Base-by-base conservation (phyloP, 2,113 vertebrate species). In the Nycticryphes semicollaris region DNA sequence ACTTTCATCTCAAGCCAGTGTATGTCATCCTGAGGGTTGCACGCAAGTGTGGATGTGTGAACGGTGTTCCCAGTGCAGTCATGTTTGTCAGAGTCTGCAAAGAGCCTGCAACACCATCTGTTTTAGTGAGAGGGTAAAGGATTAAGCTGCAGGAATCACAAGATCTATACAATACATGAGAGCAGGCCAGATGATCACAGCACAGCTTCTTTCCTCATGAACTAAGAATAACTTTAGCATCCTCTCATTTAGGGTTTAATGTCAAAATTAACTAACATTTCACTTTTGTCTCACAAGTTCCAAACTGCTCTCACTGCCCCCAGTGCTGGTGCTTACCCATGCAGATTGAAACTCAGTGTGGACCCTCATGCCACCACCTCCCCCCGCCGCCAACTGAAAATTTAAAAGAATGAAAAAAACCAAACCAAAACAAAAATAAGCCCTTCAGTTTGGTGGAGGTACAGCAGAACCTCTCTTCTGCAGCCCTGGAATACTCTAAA, bases 71-170 rank as follows among this genome's bases (percentile, higher is more conserved):
- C 90, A 92, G 57, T 45, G 35, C 89, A 82, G 83, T 92, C 69
- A 1, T 89, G 53, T 93, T 92, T 96, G 86, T 93, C 86, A 92
- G 94, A 84, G 73, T 90, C 94, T 95, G 80, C 60, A 89, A 92
- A 94, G 80, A 96, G 95, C 84, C 83, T 92, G 62, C 84, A 95
- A 92, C 62, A 79, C 88, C 95, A 92, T 96, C 95, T 96, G 89
- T 84, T 95, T 96, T 76, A 92, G 47, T 75, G 77, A 89, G 80
- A 3, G 4, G 80, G 56, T 75, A 93, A 92, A n/a, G 87, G 63
- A 91, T 91, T 94, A 93, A 95, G 68, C 84, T 88, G 48, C 75
- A 90, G 82, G 67, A 91, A 79, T 88, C 91, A 69, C 9, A 10
- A 78, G 82, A 83, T 90, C 67, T 89, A 9, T 69, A 64, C 75